Base-by-base conservation (phyloP, 2,113 vertebrate species). In the Cepphus grylle region DNA sequence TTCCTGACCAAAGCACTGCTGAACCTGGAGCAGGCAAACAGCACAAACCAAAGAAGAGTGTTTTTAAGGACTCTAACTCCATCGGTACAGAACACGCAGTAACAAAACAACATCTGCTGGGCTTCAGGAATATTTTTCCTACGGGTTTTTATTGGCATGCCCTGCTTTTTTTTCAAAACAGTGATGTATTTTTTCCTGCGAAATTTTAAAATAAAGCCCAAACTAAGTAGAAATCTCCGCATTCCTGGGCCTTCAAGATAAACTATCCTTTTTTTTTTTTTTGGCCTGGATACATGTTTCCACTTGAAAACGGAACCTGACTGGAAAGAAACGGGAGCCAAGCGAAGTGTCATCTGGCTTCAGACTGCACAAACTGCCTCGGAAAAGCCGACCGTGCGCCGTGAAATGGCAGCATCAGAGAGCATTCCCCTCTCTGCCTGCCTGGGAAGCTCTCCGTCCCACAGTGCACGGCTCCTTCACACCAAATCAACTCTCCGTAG, bases 171-270 rank as follows among this genome's bases (percentile, higher is more conserved):
- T 22, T 65, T 36, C 93, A 85, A 69, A 96, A 86, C 78, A 73
- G 56, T 71, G 73, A 87, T 40, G n/a, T 42, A 79, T 72, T 91
- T 95, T 96, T 96, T 94, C 91, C 86, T 90, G 78, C 49, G 86
- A 83, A 93, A 83, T 94, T 91, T 88, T 87, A 91, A 97, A 96
- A 91, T 93, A 91, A 96, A 95, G 82, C 55, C 80, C 84, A 72
- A 95, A 92, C 70, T 86, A 73, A 81, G 55, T 88, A 97, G 49
- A 96, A 92, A 95, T 95, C 76, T 71, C 84, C 18, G 25, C 81
- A 89, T 82, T 97, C 93, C 85, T 83, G 69, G n/a, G 67, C 40
- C 66, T 96, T 96, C 82, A 86, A 96, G 92, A 97, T 93, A 96
- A 97, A 98, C 88, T 52, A 58, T 65, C 52, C 49, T 32, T n/a